Base-by-base conservation (phyloP, 2,888 invertebrate genomes). In the Macaria liturata region DNA sequence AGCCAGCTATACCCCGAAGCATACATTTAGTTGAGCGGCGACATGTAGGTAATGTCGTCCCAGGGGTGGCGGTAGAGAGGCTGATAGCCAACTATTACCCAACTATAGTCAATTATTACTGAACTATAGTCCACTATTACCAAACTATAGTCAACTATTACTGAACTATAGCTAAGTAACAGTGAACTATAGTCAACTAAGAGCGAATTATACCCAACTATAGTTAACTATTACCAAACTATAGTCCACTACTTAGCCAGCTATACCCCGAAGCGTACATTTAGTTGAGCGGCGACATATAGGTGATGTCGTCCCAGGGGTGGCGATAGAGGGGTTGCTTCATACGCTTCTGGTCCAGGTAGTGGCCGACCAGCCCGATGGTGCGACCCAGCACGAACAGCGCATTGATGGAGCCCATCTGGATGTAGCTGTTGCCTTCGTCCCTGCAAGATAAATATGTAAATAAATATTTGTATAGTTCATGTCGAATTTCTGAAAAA, bases 321-420 rank as follows among this genome's bases (percentile, higher is more conserved):
- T 99, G 99, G 72, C 99, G 96, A 91, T 99, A 99, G 4, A 99
- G 94, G 5, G 99, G 99, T 91, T 99, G 99, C 82, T 99, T 99
- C 90, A 99, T 94, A 67, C 99, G 94, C 92, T 98, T 98, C 93
- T 99, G 99, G 91, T 99, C 99, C 93, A 99, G 95, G 85, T 96
- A 99, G 83, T 99, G 99, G 9, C 99, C 99, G 71, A 99, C 98
- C 76, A 99, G 98, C 45, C 99, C 99, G 91, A 99, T 98, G 78
- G 98, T 98, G 67, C 99, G 95, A 6, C 99, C 99, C 37, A 99
- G 93, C 4, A 99, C 99, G 90, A 99, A 99, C 52, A 99, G 93
- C 1, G 99, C 99, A 89, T 99, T 99, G 72, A 99, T 97, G 0
- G 99, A 96, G 45, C 99, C 99, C 88, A 99, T 98, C 71, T 98